Evolutionary conservation across 2,888 invertebrate genomes (phyloP).

Genomic region (Plebejus argus): DNA sequence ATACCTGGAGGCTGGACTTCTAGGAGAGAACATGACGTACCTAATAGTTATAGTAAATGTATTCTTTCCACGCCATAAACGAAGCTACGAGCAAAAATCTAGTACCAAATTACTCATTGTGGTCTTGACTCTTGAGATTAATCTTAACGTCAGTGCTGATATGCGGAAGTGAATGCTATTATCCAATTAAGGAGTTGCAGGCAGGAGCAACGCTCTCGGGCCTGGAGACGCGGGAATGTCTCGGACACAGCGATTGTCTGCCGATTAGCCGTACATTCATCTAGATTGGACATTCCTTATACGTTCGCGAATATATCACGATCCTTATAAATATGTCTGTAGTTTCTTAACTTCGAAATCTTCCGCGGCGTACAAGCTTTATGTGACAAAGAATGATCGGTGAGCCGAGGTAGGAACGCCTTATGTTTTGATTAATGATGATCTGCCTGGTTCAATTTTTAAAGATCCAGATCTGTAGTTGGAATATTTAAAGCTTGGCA

Average conservation of each 20-base stretch:
- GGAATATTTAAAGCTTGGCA: not conserved
- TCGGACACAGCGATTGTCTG: conserved; percentile 26
- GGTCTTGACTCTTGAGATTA: conserved; percentile 13
- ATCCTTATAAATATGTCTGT: conserved; percentile 14
- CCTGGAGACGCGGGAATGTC: conserved; percentile 36
- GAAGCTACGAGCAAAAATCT: not conserved
- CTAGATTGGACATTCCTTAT: conserved; percentile 23
- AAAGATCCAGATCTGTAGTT: not conserved
- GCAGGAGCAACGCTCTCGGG: conserved; percentile 45
- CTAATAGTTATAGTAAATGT: too few relatives aligned
- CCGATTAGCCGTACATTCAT: conserved; percentile 23
- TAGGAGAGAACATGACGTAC: too few relatives aligned
- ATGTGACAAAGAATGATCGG: not conserved
- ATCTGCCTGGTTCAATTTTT: not conserved
- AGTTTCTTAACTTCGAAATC: not conserved
- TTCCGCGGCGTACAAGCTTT: not conserved
- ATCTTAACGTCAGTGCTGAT: conserved; percentile 28
- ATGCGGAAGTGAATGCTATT: conserved; percentile 45
- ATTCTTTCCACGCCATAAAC: not conserved
- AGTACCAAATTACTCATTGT: not conserved
- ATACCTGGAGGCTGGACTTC: too few relatives aligned
- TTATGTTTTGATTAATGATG: not conserved
- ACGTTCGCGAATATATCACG: not conserved
- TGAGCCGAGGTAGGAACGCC: not conserved
- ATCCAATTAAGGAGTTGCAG: conserved; percentile 51